A percentile compares a stretch with the other conserved stretches of the same genome.
phyloP scores from a whole-genome alignment of 1,140 invertebrate species.

The Cherax quadricarinatus region DNA sequence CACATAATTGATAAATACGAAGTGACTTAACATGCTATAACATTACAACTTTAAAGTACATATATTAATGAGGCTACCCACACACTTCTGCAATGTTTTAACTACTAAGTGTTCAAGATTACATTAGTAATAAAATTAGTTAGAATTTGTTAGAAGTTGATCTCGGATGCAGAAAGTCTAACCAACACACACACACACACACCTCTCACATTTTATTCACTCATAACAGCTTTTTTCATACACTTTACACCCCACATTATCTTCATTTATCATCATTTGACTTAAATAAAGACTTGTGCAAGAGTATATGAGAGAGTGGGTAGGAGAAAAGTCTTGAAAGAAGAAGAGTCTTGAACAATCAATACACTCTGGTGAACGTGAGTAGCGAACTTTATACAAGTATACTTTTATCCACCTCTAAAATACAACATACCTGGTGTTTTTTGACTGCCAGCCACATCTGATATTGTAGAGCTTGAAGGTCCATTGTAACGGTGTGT shows the following conservation, averaged over 20 bases:
- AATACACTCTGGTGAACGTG: constrained; percentile 20
- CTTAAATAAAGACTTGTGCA: not conserved
- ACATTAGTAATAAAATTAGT: not conserved
- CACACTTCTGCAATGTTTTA: not conserved
- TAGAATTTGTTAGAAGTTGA: not conserved
- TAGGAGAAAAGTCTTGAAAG: constrained; percentile 1
- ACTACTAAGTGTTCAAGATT: not conserved
- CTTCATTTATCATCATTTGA: not conserved
- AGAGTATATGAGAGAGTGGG: not conserved
- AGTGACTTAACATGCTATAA: not conserved
- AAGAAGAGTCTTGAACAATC: constrained; percentile 8
- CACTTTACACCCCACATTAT: not conserved
- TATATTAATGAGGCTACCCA: not conserved
- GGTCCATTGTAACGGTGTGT: constrained; percentile 74
- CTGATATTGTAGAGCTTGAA: constrained; percentile 75
- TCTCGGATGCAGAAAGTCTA: not conserved
- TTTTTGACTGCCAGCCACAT: constrained; percentile 77
- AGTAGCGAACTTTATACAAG: constrained; percentile 47
- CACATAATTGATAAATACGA: not conserved
- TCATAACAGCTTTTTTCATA: not conserved
- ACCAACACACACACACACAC: not conserved
- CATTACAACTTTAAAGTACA: no score
- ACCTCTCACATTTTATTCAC: not conserved
- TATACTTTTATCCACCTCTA: constrained; percentile 33
- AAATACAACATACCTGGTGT: constrained; percentile 76